Conservation (phyloP, 2,113 vertebrate species). For the Petrocephalus microphthalmus region DNA sequence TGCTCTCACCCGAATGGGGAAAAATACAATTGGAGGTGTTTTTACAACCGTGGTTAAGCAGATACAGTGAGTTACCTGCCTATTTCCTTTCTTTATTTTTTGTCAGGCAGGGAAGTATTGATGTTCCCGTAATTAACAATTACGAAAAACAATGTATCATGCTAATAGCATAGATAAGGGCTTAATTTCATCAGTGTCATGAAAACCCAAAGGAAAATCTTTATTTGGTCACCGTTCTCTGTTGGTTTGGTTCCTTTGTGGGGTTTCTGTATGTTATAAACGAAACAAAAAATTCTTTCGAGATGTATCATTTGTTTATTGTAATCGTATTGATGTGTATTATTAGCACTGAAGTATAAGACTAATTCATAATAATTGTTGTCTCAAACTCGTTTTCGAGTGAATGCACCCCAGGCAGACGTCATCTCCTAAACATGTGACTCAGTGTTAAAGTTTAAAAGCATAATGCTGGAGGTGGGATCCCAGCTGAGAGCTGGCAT, state of each 20-base stretch:
- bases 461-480: constrained; percentile 30
- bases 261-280: not conserved
- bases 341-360: not conserved
- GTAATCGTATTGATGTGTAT: not conserved
- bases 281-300: not conserved
- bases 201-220: not conserved
- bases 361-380: not conserved
- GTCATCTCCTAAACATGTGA: not conserved
- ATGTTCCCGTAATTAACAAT: not conserved
- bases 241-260: not conserved
- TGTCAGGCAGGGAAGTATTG: constrained; percentile 29
- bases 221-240: not conserved
- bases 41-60: constrained; percentile 23
- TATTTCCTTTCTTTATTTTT: constrained; percentile 15
- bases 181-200: not conserved
- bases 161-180: not conserved
- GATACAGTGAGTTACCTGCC: constrained; percentile 30
- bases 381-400: not conserved
- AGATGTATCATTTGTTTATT: constrained; percentile 2
- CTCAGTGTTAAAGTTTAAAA: constrained; percentile 3
- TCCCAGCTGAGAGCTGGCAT: constrained; percentile 30
- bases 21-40: constrained; percentile 32
- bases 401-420: not conserved
- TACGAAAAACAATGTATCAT: not conserved
- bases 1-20: constrained; percentile 29